These are phyloP conservation scores for Piscicola geometra DNA, from an alignment of 2,888 invertebrate species.

Conservation along the genomic window DNA sequence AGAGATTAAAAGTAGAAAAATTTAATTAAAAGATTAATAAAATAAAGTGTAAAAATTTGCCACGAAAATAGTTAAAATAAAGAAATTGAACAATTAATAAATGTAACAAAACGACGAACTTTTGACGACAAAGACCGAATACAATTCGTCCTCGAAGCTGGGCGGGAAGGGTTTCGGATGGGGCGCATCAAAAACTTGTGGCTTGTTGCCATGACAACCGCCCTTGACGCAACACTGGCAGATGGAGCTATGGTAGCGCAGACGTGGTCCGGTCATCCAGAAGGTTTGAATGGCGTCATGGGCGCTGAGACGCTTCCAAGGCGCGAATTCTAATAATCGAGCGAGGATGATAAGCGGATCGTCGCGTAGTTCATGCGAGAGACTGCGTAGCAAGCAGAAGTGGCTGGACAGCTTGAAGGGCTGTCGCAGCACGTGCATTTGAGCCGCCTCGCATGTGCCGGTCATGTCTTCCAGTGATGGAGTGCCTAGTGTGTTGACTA, in stretches of 20 bases:
- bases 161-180: slow-evolving; percentile 77
- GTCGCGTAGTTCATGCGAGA: slow-evolving; percentile 79
- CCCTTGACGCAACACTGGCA: slow-evolving; percentile 85
- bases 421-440: slow-evolving; percentile 79
- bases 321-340: slow-evolving; percentile 97
- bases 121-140: slow-evolving; percentile 64
- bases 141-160: slow-evolving; percentile 43
- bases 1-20: slow-evolving; percentile 2
- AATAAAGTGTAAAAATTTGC: neutral
- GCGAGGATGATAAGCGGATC: slow-evolving; percentile 94
- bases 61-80: neutral
- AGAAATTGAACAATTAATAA: neutral
- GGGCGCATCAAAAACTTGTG: slow-evolving; percentile 78
- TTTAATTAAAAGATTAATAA: neutral
- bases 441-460: slow-evolving; percentile 87
- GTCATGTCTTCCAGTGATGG: slow-evolving; percentile 92
- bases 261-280: slow-evolving; percentile 92
- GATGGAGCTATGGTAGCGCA: slow-evolving; percentile 99
- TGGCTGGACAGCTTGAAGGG: slow-evolving; percentile 57
- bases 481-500: slow-evolving; percentile 92
- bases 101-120: slow-evolving; percentile 60
- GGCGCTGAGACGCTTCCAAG: slow-evolving; percentile 84
- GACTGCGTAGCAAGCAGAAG: slow-evolving; percentile 68
- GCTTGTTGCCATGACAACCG: slow-evolving; percentile 58
- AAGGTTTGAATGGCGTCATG: slow-evolving; percentile 92